Evolutionary conservation across 2,113 vertebrate genomes (phyloP).

Genomic region (Tretioscincus oriximinensis): DNA sequence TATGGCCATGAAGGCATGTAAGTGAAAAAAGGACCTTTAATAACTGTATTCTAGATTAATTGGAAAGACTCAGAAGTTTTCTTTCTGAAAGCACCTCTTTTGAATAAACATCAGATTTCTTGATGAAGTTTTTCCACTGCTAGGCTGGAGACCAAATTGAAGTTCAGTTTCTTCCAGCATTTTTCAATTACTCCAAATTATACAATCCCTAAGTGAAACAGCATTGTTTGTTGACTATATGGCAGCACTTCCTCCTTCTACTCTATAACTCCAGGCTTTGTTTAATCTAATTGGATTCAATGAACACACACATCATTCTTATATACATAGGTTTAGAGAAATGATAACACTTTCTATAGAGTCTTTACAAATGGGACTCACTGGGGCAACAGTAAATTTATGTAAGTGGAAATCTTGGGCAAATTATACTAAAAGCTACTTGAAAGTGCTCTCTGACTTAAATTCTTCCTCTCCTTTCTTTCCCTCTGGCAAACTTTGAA

Average conservation of each 20-base stretch:
- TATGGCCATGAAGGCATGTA: too few species aligned
- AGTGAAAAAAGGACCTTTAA: background rate
- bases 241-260: background rate
- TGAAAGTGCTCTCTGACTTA: background rate
- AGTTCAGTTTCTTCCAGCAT: background rate
- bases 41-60: background rate
- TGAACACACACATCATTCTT: background rate
- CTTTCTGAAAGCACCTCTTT: background rate
- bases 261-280: background rate
- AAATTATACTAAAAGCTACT: background rate
- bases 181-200: background rate
- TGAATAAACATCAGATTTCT: background rate
- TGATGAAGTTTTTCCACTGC: background rate
- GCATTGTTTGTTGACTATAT: background rate
- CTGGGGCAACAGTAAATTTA: background rate
- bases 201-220: background rate
- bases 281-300: constrained; percentile 3
- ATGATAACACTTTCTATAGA: background rate
- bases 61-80: background rate
- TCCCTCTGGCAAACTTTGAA: background rate
- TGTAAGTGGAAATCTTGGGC: background rate
- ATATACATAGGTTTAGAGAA: background rate
- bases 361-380: background rate
- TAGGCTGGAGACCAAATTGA: background rate
- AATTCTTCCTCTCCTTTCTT: background rate